Conservation (phyloP, 92 coral and sea anemone genomes). For the Zoanthus sociatus region DNA sequence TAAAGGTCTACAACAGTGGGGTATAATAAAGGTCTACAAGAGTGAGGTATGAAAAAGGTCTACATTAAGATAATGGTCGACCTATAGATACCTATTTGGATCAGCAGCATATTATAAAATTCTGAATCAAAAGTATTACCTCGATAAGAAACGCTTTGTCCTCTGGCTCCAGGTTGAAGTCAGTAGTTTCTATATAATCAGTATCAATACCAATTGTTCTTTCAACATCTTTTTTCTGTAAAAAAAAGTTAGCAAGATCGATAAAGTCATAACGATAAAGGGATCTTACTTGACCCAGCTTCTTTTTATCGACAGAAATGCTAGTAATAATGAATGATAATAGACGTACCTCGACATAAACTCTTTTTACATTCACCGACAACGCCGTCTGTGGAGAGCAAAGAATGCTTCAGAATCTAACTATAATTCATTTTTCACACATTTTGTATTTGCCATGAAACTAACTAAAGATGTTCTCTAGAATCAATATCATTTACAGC, state of each 20-base stretch:
- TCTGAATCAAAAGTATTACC: constrained; percentile 34
- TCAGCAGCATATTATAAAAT: too few relatives aligned
- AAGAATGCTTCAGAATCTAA: neutral
- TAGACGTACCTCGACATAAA: constrained; percentile 92
- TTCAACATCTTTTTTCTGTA: constrained; percentile 94
- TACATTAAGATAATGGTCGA: neutral
- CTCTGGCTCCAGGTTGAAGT: constrained; percentile 84
- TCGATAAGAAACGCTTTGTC: constrained; percentile 90
- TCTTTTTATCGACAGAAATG: neutral
- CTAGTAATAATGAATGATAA: neutral
- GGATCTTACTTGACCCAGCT: too few relatives aligned
- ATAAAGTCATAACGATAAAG: neutral
- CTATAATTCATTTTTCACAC: neutral
- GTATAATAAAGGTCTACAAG: neutral
- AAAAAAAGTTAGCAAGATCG: neutral
- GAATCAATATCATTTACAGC: too few relatives aligned
- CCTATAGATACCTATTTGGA: neutral
- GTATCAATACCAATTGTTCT: constrained; percentile 98
- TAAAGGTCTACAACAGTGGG: too few relatives aligned
- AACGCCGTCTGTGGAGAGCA: constrained; percentile 79
- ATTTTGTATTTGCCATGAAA: too few relatives aligned
- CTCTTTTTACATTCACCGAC: constrained; percentile 97
- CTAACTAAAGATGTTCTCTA: too few relatives aligned
- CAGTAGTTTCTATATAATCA: constrained; percentile 94
- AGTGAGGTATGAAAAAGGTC: too few relatives aligned